Evolutionary conservation across 1,140 invertebrate genomes (phyloP).

Genomic region (Apis cerana): DNA sequence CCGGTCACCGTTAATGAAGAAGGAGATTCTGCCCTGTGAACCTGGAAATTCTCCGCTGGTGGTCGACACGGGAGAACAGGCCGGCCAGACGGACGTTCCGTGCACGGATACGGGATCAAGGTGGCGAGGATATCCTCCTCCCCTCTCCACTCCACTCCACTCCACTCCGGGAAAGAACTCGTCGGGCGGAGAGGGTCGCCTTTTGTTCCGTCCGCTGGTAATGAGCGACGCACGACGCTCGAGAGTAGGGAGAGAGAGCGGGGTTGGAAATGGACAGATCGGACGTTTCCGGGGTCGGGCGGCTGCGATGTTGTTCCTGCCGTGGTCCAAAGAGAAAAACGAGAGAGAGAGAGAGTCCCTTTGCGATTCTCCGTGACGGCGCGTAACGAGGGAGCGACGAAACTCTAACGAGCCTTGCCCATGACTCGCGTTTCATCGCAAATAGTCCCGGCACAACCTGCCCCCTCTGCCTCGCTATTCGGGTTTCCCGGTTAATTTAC

Average conservation of each 20-base stretch:
- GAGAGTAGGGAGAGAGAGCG: slow-evolving; percentile 24
- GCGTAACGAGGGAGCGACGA: slow-evolving; percentile 60
- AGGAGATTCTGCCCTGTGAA: slow-evolving; percentile 26
- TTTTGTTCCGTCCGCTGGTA: slow-evolving; percentile 61
- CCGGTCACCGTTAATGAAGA: slow-evolving; percentile 33
- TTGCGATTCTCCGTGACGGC: slow-evolving; percentile 40
- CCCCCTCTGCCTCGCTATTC: not conserved
- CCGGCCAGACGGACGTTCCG: no score
- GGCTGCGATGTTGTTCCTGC: slow-evolving; percentile 14
- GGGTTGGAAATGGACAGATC: slow-evolving; percentile 60
- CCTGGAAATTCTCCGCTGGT: slow-evolving; percentile 17
- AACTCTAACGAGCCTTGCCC: slow-evolving; percentile 64
- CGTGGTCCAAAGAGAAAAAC: no score
- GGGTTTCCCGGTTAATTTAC: slow-evolving; percentile 56
- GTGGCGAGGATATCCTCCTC: slow-evolving; percentile 27
- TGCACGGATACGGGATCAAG: slow-evolving; percentile 25
- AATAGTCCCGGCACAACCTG: slow-evolving; percentile 34
- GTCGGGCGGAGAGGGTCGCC: slow-evolving; percentile 46
- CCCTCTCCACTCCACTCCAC: no score
- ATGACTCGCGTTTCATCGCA: slow-evolving; percentile 60
- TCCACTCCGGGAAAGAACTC: slow-evolving; percentile 16
- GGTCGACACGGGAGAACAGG: no score
- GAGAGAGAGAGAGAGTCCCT: slow-evolving; percentile 42
- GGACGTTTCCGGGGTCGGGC: slow-evolving; percentile 48
- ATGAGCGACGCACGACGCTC: slow-evolving; percentile 62